A percentile compares a stretch with the other conserved stretches of the same genome.
Evolutionary conservation across 2,113 vertebrate genomes (phyloP).

Genomic region (Oncorhynchus tshawytscha): DNA sequence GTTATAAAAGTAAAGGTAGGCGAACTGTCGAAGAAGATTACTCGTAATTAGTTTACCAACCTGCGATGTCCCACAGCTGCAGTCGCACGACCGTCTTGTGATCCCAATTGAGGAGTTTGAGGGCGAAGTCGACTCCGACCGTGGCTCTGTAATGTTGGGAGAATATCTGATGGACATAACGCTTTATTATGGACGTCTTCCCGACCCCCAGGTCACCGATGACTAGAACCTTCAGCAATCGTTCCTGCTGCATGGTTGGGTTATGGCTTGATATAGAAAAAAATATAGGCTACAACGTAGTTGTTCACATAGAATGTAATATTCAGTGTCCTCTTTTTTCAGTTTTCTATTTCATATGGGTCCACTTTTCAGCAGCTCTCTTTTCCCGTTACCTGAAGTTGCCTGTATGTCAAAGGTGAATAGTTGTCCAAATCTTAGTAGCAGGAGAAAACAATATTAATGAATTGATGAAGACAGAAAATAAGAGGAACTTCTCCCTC

Average conservation of each 20-base stretch:
- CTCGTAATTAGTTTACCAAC: conserved; percentile 49
- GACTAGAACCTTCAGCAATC: conserved; percentile 76
- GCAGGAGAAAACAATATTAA: not conserved
- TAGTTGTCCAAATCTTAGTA: not conserved
- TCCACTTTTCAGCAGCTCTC: no score
- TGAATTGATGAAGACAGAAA: not conserved
- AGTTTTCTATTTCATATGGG: not conserved
- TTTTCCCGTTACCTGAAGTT: no score
- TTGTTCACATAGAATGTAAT: not conserved
- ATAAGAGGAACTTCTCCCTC: not conserved
- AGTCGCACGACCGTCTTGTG: conserved; percentile 69
- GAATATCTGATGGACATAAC: conserved; percentile 78
- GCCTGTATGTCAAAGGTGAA: not conserved
- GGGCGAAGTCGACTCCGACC: conserved; percentile 78
- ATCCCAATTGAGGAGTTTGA: conserved; percentile 76
- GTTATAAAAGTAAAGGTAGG: no score
- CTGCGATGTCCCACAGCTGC: conserved; percentile 81
- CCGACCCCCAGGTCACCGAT: conserved; percentile 78
- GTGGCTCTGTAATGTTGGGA: conserved; percentile 80
- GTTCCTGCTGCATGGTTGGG: conserved; percentile 66
- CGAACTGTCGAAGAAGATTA: not conserved
- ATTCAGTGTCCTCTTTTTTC: no score
- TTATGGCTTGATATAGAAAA: not conserved
- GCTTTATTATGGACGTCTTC: conserved; percentile 78
- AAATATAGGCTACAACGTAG: not conserved